Evolutionary conservation across 2,888 invertebrate species (phyloP), one percentile per base, ranked within the genome.

Genomic region (Mesorhabditis spiculigera): DNA sequence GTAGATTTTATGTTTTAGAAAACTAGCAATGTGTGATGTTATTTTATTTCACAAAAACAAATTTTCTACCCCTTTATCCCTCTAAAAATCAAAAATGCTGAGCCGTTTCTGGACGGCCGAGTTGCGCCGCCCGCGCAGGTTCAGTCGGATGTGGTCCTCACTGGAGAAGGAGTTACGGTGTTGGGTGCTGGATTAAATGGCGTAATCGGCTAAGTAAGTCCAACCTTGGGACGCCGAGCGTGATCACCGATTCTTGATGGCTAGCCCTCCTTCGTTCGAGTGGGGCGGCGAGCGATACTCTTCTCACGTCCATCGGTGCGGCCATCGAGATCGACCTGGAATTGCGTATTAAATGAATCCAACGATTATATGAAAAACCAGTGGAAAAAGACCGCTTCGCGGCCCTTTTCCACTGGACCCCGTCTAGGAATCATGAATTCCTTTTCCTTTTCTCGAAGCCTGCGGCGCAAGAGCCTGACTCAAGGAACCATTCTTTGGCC

Each of bases 221-320:
- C 3, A 50, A 10, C n/a, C 58, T 13, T n/a, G 58, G 58, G n/a
- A 50, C n/a, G 8, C 58, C 58, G 58, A 50, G 8, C n/a, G 58
- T 50, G n/a, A 50, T n/a, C 10, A 50, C 58, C n/a, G 58, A 50
- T 13, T 50, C 58, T n/a, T 50, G 58, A 50, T 50, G 58, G n/a
- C 58, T 50, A n/a, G 58, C 58, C 58, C 58, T 50, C n/a, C 58
- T 1, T 50, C 58, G 58, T 13, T 50, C 58, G n/a, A 13, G 58
- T 2, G 8, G 8, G 58, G 10, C 0, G 10, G 58, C 58, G 3
- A 50, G 58, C 10, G 58, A 50, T 10, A 50, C 58, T n/a, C 58
- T 10, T 50, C 58, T 50, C n/a, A n/a, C 8, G 8, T n/a, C 58
- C 8, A 50, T 10, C n/a, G 58, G 58, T 13, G 58, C 58, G 58